Conservation (phyloP, 1,140 invertebrate genomes). For the Heliconius congener region DNA sequence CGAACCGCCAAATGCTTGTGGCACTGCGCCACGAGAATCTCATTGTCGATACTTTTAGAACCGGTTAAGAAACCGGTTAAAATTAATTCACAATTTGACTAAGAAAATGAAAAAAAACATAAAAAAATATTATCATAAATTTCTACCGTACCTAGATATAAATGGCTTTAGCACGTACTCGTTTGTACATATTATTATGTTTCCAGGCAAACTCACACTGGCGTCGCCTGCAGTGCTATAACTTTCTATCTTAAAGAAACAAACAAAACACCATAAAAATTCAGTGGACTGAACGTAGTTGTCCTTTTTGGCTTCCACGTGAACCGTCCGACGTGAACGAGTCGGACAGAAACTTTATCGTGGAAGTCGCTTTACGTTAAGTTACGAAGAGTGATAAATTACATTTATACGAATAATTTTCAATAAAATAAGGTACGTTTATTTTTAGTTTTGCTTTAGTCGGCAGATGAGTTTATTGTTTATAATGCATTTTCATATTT, state of each 20-base stretch:
- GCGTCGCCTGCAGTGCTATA: conserved; percentile 43
- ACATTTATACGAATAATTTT: conserved; percentile 47
- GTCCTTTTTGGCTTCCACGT: conserved; percentile 62
- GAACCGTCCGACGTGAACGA: conserved; percentile 56
- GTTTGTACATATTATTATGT: conserved; percentile 4
- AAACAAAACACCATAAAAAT: conserved; percentile 72
- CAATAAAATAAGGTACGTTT: conserved; percentile 18
- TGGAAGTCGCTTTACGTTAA: conserved; percentile 75
- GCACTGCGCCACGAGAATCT: no score
- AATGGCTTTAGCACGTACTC: neutral
- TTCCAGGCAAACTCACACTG: neutral
- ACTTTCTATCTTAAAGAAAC: conserved; percentile 56
- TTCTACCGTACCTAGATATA: neutral
- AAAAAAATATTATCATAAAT: neutral
- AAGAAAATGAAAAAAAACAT: neutral
- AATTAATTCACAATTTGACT: neutral
- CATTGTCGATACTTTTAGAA: no score
- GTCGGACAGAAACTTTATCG: conserved; percentile 64
- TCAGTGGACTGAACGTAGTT: conserved; percentile 54
- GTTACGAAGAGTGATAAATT: conserved; percentile 66
- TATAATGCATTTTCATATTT: neutral
- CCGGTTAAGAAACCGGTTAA: no score
- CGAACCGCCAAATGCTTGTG: no score
- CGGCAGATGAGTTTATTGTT: neutral
- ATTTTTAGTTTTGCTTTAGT: neutral